Evolutionary conservation across 2,797 vertebrate species (phyloP).

Genomic region (Gephyroberyx darwinii): DNA sequence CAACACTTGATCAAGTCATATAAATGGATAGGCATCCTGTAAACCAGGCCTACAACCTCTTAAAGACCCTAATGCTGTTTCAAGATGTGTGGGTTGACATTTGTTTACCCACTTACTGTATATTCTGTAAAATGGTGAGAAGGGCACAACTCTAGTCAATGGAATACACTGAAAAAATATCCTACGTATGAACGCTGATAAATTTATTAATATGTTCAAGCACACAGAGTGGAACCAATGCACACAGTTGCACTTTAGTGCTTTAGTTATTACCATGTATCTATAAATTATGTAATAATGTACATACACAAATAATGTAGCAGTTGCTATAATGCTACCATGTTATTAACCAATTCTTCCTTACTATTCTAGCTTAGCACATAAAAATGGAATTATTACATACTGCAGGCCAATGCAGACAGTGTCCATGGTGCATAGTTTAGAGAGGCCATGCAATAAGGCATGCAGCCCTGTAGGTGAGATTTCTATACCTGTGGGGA

Average conservation of each 20-base stretch:
- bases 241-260: not conserved
- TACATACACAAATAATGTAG: not conserved
- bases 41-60: slow-evolving; percentile 29
- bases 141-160: slow-evolving; percentile 22
- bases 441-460: slow-evolving; percentile 30
- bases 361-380: not conserved
- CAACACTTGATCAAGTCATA: slow-evolving; percentile 43
- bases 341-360: slow-evolving; percentile 4
- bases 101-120: slow-evolving; percentile 37
- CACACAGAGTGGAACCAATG: not conserved
- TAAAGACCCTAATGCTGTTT: slow-evolving; percentile 34
- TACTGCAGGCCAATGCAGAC: not conserved
- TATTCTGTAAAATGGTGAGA: slow-evolving; percentile 16
- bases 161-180: slow-evolving; percentile 14
- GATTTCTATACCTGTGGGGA: slow-evolving; percentile 30
- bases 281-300: too few relatives aligned
- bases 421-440: slow-evolving; percentile 24
- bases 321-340: not conserved
- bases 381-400: slow-evolving; percentile 15
- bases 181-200: not conserved
- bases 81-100: slow-evolving; percentile 33
- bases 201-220: not conserved
- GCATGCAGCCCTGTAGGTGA: slow-evolving; percentile 14
- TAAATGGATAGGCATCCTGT: slow-evolving; percentile 20
- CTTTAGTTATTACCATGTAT: slow-evolving; percentile 2